Conservation (phyloP, 2,113 vertebrate species). For the Tangachromis dhanisi region DNA sequence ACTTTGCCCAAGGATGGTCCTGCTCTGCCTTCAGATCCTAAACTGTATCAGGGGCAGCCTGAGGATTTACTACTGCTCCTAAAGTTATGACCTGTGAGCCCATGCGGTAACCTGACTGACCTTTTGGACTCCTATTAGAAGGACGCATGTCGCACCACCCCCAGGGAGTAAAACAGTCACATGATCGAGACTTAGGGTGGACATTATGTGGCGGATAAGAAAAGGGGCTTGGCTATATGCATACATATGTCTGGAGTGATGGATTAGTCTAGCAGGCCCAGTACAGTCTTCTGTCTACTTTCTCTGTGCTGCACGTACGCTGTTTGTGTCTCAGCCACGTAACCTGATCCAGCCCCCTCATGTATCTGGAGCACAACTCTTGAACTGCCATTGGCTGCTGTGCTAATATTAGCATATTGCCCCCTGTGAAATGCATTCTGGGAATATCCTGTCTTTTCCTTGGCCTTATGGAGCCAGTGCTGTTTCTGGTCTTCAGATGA, state of each 20-base stretch:
- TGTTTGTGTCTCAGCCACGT: constrained; percentile 13
- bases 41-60: not conserved
- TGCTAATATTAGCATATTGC: constrained; percentile 72
- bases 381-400: constrained; percentile 44
- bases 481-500: constrained; percentile 11
- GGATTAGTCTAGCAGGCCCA: not conserved
- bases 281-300: not conserved
- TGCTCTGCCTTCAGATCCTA: not conserved
- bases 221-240: not conserved
- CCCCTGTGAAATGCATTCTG: constrained; percentile 74
- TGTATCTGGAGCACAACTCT: constrained; percentile 48
- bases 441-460: constrained; percentile 64
- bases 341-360: constrained; percentile 44
- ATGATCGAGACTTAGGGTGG: not conserved
- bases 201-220: not conserved
- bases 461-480: constrained; percentile 61
- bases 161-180: not conserved
- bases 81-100: not conserved
- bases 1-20: constrained; percentile 37
- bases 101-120: not conserved
- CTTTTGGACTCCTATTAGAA: not conserved
- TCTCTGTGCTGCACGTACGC: constrained; percentile 28
- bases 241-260: not conserved
- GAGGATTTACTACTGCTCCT: constrained; percentile 25
- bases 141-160: not conserved